A percentile compares a stretch with the other conserved stretches of the same genome.
These are phyloP conservation scores for Meleagris gallopavo DNA, from an alignment of 2,113 vertebrate genomes.

Conservation along the genomic window DNA sequence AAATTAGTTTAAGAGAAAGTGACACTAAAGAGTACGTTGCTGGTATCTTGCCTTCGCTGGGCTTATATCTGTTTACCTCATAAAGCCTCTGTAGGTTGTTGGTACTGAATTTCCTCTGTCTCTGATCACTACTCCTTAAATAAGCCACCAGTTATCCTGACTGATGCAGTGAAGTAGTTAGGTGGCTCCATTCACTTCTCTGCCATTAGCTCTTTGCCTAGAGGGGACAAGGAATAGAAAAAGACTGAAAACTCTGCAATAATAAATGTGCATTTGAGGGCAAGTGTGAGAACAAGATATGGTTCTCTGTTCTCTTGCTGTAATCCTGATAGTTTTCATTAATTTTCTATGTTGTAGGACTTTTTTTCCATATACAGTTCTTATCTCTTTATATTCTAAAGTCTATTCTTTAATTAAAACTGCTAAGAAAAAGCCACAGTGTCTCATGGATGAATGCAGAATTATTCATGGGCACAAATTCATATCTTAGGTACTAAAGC, in stretches of 20 bases:
- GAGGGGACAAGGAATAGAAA: not conserved
- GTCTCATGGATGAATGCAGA: not conserved
- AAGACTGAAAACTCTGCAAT: not conserved
- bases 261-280: not conserved
- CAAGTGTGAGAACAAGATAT: not conserved
- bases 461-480: constrained; percentile 14
- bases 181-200: not conserved
- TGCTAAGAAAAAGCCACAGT: not conserved
- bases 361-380: not conserved
- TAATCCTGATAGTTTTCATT: not conserved
- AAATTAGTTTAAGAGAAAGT: not conserved
- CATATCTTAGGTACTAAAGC: not conserved
- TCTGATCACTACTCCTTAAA: not conserved
- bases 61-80: rapidly evolving
- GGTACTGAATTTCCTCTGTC: not conserved
- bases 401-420: not conserved
- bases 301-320: not conserved
- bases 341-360: not conserved
- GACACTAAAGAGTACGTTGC: not conserved
- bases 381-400: not conserved
- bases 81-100: not conserved
- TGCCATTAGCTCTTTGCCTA: not conserved
- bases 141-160: rapidly evolving
- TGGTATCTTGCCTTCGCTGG: not conserved
- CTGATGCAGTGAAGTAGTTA: rapidly evolving